These are phyloP conservation scores for Heteropelma amictum DNA, from an alignment of 2,888 invertebrate species.

Conservation along the genomic window DNA sequence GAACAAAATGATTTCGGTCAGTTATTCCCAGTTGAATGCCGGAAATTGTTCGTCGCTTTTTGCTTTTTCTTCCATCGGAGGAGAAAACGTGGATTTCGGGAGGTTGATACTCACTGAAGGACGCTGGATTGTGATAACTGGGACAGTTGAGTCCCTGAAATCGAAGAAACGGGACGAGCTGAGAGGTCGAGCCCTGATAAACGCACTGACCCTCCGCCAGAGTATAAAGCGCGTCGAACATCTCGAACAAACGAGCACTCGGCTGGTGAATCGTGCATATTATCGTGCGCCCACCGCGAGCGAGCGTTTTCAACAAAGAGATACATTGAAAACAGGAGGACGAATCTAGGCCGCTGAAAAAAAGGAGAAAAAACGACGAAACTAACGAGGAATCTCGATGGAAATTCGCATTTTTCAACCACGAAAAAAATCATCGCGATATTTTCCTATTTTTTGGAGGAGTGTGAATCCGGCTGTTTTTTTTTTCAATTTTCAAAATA, in stretches of 20 bases:
- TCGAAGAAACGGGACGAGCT: slow-evolving; percentile 90
- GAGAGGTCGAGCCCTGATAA: slow-evolving; percentile 93
- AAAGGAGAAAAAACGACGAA: neutral
- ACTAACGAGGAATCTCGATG: neutral
- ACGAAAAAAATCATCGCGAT: no score
- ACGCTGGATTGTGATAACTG: slow-evolving; percentile 97
- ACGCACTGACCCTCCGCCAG: slow-evolving; percentile 96
- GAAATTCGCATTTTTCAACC: no score
- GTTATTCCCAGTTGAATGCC: no score
- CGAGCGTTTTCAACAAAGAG: slow-evolving; percentile 91
- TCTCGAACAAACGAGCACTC: slow-evolving; percentile 96
- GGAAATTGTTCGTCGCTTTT: no score
- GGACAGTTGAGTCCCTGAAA: slow-evolving; percentile 93
- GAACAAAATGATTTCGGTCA: neutral
- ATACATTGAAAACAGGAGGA: slow-evolving; percentile 97
- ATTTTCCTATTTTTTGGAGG: no score
- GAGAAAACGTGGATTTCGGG: neutral
- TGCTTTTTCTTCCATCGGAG: no score
- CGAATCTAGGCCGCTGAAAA: slow-evolving; percentile 92
- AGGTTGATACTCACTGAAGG: slow-evolving; percentile 83
- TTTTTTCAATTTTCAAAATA: no score
- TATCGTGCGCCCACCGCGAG: slow-evolving; percentile 94
- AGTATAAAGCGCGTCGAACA: slow-evolving; percentile 97
- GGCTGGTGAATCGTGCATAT: slow-evolving; percentile 98
- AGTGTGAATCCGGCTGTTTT: no score